A percentile compares a stretch with the other conserved stretches of the same genome.
Conservation (phyloP, 1,140 invertebrate species). For the Ceratina australensis region DNA sequence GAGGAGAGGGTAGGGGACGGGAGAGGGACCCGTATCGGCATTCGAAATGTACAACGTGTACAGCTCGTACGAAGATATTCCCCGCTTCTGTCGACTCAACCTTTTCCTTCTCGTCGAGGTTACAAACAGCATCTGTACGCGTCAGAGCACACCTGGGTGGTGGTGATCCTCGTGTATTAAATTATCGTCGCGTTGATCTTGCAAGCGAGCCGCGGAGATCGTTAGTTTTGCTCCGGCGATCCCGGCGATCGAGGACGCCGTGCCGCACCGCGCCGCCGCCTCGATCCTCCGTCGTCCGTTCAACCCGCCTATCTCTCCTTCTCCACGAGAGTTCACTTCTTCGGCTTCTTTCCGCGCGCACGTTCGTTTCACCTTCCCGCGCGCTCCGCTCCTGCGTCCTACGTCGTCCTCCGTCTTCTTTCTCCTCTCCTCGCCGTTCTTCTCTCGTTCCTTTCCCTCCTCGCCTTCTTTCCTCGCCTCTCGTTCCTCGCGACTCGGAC, state of each 20-base stretch:
- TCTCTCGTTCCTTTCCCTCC: too few species aligned
- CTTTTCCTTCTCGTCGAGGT: slow-evolving; percentile 44
- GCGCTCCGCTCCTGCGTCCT: slow-evolving; percentile 3
- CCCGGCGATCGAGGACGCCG: slow-evolving; percentile 67
- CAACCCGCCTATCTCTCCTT: slow-evolving; percentile 63
- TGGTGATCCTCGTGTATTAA: slow-evolving; percentile 66
- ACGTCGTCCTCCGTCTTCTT: slow-evolving; percentile 1
- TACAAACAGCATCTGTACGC: slow-evolving; percentile 50
- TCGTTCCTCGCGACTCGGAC: background rate
- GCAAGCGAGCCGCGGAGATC: slow-evolving; percentile 63
- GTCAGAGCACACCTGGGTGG: slow-evolving; percentile 66
- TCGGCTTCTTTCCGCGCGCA: slow-evolving; percentile 28
- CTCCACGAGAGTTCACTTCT: slow-evolving; percentile 28
- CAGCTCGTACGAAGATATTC: slow-evolving; percentile 1
- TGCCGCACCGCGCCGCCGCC: slow-evolving; percentile 50
- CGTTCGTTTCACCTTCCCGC: background rate
- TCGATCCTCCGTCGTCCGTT: slow-evolving; percentile 66
- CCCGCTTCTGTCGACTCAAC: slow-evolving; percentile 38
- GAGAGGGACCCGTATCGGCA: slow-evolving; percentile 25
- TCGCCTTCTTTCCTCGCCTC: background rate
- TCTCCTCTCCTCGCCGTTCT: background rate
- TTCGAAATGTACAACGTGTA: slow-evolving; percentile 9
- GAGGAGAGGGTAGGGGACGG: background rate
- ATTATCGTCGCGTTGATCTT: slow-evolving; percentile 71
- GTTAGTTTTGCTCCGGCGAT: slow-evolving; percentile 68